These are phyloP conservation scores for Synaphobranchus kaupii DNA, from an alignment of 2,797 vertebrate genomes.

Conservation along the genomic window DNA sequence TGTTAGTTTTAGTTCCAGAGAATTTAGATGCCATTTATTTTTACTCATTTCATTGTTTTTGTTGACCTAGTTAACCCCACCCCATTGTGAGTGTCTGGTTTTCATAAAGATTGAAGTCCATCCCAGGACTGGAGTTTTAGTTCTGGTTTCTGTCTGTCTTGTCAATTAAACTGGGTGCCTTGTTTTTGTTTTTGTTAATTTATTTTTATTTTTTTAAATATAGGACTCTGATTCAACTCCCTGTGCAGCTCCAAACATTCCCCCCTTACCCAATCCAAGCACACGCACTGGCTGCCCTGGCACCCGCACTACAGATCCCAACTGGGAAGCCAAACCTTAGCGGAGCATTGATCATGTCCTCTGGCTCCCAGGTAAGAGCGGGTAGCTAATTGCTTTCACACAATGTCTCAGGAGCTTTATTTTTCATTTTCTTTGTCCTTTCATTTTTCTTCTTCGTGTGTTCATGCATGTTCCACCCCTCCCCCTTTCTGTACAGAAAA, in stretches of 20 bases:
- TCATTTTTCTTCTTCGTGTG: background rate
- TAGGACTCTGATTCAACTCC: conserved; percentile 94
- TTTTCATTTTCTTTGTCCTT: background rate
- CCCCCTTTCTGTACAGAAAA: background rate
- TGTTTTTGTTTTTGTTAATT: background rate
- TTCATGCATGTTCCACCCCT: background rate
- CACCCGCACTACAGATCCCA: conserved; percentile 77
- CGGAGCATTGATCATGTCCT: conserved; percentile 77
- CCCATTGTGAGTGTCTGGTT: background rate
- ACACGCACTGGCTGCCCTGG: conserved; percentile 76
- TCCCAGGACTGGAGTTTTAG: background rate
- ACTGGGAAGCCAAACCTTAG: conserved; percentile 76
- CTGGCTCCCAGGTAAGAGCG: conserved; percentile 83
- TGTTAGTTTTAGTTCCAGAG: background rate
- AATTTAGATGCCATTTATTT: background rate
- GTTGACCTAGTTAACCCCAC: background rate
- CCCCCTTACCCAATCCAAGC: conserved; percentile 82
- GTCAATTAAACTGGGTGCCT: background rate
- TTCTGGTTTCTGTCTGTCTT: background rate
- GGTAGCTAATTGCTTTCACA: conserved; percentile 21
- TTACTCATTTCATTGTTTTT: background rate
- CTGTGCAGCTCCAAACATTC: conserved; percentile 76
- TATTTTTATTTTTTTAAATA: conserved; percentile 47
- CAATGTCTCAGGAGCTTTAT: background rate
- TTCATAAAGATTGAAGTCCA: background rate